A percentile compares a stretch with the other conserved stretches of the same genome.
Evolutionary conservation across 2,888 invertebrate genomes (phyloP).

Genomic region (Epistrophe eligans): DNA sequence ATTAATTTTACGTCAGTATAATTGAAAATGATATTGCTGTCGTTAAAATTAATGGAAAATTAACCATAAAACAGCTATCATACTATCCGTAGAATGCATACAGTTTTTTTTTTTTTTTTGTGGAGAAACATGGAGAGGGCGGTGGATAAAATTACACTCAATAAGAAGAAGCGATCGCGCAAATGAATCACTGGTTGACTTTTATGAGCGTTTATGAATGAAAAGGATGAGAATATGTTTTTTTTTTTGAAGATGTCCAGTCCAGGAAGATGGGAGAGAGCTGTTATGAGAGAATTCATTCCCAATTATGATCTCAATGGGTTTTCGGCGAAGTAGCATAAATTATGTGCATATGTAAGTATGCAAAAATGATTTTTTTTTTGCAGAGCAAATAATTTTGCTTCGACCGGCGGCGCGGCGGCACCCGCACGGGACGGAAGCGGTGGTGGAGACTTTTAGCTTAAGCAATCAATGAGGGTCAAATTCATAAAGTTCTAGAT

Average conservation of each 20-base stretch:
- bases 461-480: constrained; percentile 59
- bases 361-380: constrained; percentile 35
- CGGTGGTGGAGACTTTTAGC: neutral
- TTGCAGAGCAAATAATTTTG: neutral
- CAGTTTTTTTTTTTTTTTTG: constrained; percentile 8
- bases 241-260: neutral
- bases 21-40: constrained; percentile 68
- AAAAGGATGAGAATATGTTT: constrained; percentile 42
- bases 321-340: neutral
- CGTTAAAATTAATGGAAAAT: constrained; percentile 74
- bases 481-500: constrained; percentile 62
- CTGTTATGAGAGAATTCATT: constrained; percentile 7
- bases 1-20: constrained; percentile 59
- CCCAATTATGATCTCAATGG: constrained; percentile 19
- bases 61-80: constrained; percentile 61
- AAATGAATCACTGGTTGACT: constrained; percentile 45
- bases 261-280: constrained; percentile 6
- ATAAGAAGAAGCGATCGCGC: constrained; percentile 29
- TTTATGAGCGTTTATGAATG: constrained; percentile 64
- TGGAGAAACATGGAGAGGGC: neutral
- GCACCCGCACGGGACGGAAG: no score
- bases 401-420: neutral
- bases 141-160: constrained; percentile 40
- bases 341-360: constrained; percentile 51
- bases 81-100: constrained; percentile 12